Base-by-base conservation (phyloP, 2,888 invertebrate species). In the Peribatodes rhomboidaria region DNA sequence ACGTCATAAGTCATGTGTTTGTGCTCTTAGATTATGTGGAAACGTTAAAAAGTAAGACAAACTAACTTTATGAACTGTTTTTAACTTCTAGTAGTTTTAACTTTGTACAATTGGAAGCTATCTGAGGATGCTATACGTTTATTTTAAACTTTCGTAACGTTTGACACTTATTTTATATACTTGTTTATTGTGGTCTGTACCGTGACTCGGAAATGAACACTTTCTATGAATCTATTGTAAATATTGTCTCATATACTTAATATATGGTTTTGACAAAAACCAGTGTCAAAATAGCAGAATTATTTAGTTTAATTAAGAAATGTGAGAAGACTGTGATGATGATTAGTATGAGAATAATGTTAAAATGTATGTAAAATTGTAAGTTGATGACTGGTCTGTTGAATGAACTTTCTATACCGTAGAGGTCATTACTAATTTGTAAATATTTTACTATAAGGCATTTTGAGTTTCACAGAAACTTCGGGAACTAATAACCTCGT, bases 291-390 rank as follows among this genome's bases (percentile, higher is more conserved):
- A 73, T 75, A 72, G 74, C 61, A 67, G 71, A 72, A 67, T 80
- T 80, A 78, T 72, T 18, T 78, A 62, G 57, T 31, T 86, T 85
- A 78, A 72, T 67, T 86, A 87, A 86, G 79, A 83, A 85, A 84
- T 87, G 89, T 90, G 88, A 89, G 90, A 92, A 92, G 92, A 92
- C 92, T 93, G 92, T 92, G 92, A 92, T 92, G 92, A 87, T 82
- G 88, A 82, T 84, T 73, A 83, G 82, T 81, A 82, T 86, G 87
- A 80, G 79, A 79, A 81, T 80, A 83, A 80, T 85, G 82, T 81
- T 82, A 73, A 64, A 56, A 57, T 64, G 67, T 71, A 73, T 74
- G 71, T 85, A 84, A 84, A 82, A 77, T 54, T 74, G 71, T 85
- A 84, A 84, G 82, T 77, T 54, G 58, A 83, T 60, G 52, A 74